A percentile compares a stretch with the other conserved stretches of the same genome.
phyloP scores from a whole-genome alignment of 2,888 invertebrate genomes.

The Danaus chrysippus region DNA sequence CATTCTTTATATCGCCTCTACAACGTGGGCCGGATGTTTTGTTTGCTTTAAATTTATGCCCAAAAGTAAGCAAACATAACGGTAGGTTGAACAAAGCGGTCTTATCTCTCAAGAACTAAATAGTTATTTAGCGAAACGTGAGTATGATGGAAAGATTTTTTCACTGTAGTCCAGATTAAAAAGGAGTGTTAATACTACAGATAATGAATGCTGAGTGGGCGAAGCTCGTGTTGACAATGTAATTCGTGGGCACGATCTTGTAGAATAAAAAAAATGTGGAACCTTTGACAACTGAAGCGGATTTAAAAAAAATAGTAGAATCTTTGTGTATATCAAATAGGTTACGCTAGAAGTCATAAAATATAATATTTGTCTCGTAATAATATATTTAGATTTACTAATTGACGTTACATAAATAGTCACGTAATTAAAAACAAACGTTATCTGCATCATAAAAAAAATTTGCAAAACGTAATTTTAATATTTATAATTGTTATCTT shows the following conservation, averaged over 20 bases:
- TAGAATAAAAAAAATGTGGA: neutral
- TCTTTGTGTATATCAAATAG: neutral
- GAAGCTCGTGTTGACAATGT: slow-evolving; percentile 22
- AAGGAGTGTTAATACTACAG: slow-evolving; percentile 46
- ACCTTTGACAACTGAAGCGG: neutral
- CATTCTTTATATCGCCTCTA: slow-evolving; percentile 36
- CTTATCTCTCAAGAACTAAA: slow-evolving; percentile 63
- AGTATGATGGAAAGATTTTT: slow-evolving; percentile 50
- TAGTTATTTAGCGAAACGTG: slow-evolving; percentile 64
- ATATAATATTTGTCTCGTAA: too few relatives aligned
- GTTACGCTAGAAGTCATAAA: too few relatives aligned
- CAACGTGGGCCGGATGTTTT: slow-evolving; percentile 43
- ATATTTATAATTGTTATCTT: neutral
- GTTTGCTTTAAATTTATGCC: slow-evolving; percentile 41
- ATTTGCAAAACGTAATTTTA: neutral
- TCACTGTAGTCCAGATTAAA: slow-evolving; percentile 39
- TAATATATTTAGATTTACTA: neutral
- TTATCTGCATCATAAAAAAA: neutral
- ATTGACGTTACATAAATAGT: neutral
- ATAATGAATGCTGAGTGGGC: slow-evolving; percentile 25
- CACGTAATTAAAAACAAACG: neutral
- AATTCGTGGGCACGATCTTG: slow-evolving; percentile 24
- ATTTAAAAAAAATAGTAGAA: neutral
- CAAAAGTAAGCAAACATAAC: slow-evolving; percentile 58
- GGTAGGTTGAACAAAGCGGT: slow-evolving; percentile 49